These are phyloP conservation scores for Drosophila pseudoobscura DNA, from an alignment of 1,140 invertebrate genomes.

Conservation along the genomic window DNA sequence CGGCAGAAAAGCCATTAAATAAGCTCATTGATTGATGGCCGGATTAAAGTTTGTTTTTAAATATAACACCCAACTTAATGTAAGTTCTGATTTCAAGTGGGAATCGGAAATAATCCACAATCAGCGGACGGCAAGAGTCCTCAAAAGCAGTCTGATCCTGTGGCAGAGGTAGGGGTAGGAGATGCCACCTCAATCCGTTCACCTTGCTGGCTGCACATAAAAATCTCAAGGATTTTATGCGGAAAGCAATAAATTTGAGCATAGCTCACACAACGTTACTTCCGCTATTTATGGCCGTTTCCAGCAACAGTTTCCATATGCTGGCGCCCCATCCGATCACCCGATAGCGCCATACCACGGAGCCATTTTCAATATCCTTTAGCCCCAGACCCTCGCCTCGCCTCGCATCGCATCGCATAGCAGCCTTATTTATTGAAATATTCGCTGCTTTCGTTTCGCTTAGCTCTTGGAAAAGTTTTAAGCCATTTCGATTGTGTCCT, in stretches of 20 bases:
- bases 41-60: slow-evolving; percentile 2
- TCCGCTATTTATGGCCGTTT: slow-evolving; percentile 59
- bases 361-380: slow-evolving; percentile 25
- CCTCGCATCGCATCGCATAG: not conserved
- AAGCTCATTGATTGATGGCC: slow-evolving; percentile 33
- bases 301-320: slow-evolving; percentile 69
- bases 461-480: slow-evolving; percentile 54
- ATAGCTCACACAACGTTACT: slow-evolving; percentile 41
- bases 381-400: too few relatives aligned
- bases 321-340: slow-evolving; percentile 4
- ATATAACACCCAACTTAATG: not conserved
- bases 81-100: not conserved
- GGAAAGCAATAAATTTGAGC: slow-evolving; percentile 56
- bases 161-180: not conserved
- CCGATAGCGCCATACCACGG: slow-evolving; percentile 41
- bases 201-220: slow-evolving; percentile 53
- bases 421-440: slow-evolving; percentile 60
- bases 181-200: slow-evolving; percentile 8
- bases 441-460: slow-evolving; percentile 36
- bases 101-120: slow-evolving; percentile 2
- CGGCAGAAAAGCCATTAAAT: slow-evolving; percentile 13
- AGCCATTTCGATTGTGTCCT: slow-evolving; percentile 62
- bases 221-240: slow-evolving; percentile 61
- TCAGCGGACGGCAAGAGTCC: not conserved
- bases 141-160: slow-evolving; percentile 4